Evolutionary conservation across 2,113 vertebrate species (phyloP).

Genomic region (Xiphias gladius): DNA sequence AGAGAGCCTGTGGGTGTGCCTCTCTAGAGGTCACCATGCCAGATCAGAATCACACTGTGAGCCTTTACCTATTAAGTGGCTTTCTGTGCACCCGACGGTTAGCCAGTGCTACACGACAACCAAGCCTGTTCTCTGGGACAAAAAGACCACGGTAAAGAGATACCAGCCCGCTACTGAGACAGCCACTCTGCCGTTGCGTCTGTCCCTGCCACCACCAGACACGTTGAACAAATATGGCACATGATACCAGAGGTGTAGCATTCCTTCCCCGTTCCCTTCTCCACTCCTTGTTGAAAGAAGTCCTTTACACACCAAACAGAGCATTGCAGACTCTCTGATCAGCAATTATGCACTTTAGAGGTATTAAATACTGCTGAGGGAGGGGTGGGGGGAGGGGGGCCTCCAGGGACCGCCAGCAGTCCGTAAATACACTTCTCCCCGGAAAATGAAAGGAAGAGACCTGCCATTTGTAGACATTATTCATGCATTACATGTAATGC

Average conservation of each 20-base stretch:
- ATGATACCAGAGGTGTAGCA: conserved; percentile 77
- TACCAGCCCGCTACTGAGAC: conserved; percentile 63
- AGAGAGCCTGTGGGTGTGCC: conserved; percentile 68
- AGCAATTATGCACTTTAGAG: conserved; percentile 85
- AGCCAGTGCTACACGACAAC: conserved; percentile 61
- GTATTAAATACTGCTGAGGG: conserved; percentile 77
- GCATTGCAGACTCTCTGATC: conserved; percentile 78
- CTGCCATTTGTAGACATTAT: conserved; percentile 82
- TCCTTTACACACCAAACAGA: conserved; percentile 79
- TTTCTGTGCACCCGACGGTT: conserved; percentile 61
- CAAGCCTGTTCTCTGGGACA: conserved; percentile 59
- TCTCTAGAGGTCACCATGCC: conserved; percentile 78
- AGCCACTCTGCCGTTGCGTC: conserved; percentile 62
- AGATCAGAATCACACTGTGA: conserved; percentile 73
- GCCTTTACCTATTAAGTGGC: conserved; percentile 79
- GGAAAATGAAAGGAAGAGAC: conserved; percentile 74
- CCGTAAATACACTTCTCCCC: conserved; percentile 74
- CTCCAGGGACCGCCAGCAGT: conserved; percentile 78
- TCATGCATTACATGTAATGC: conserved; percentile 77
- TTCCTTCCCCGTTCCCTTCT: conserved; percentile 66
- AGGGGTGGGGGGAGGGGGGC: conserved; percentile 46
- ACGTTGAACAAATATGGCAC: conserved; percentile 73
- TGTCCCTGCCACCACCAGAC: conserved; percentile 53
- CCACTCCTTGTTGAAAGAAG: conserved; percentile 73
- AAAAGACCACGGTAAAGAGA: conserved; percentile 74